These are phyloP conservation scores for Busseola fusca DNA, from an alignment of 2,888 invertebrate species.

Conservation along the genomic window DNA sequence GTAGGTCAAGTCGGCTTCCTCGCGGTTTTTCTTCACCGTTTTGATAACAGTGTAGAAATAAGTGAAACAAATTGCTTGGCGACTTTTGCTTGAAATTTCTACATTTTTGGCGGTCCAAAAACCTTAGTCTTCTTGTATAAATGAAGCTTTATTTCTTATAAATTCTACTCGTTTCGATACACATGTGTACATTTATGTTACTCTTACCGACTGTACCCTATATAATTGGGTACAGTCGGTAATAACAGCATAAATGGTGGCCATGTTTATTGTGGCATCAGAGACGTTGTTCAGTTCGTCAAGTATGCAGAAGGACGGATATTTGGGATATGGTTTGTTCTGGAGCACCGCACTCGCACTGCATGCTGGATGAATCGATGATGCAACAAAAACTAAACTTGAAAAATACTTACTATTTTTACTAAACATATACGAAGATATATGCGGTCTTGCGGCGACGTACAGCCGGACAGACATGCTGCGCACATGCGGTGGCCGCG, in stretches of 20 bases:
- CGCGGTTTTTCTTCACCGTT: not conserved
- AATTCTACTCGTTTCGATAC: not conserved
- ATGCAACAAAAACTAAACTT: not conserved
- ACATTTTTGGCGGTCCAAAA: too few relatives aligned
- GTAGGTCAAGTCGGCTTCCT: not conserved
- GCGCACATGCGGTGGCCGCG: constrained; percentile 78
- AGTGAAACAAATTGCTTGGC: not conserved
- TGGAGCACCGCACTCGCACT: not conserved
- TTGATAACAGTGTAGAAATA: not conserved
- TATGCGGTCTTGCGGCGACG: constrained; percentile 82
- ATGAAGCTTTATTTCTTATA: not conserved
- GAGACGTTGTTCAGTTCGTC: not conserved
- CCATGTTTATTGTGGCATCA: not conserved
- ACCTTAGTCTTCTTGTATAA: not conserved
- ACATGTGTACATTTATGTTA: not conserved
- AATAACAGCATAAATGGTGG: too few relatives aligned
- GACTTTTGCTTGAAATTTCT: not conserved
- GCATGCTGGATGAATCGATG: not conserved
- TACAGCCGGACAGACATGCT: constrained; percentile 85
- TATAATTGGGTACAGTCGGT: too few relatives aligned
- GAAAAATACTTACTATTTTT: constrained; percentile 82
- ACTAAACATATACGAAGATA: constrained; percentile 86
- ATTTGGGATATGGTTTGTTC: not conserved
- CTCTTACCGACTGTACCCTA: not conserved
- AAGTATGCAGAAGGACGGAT: not conserved